Evolutionary conservation across 2,797 vertebrate species (phyloP), one percentile per base, ranked within the genome.

Genomic region (Anabacerthia variegaticeps): DNA sequence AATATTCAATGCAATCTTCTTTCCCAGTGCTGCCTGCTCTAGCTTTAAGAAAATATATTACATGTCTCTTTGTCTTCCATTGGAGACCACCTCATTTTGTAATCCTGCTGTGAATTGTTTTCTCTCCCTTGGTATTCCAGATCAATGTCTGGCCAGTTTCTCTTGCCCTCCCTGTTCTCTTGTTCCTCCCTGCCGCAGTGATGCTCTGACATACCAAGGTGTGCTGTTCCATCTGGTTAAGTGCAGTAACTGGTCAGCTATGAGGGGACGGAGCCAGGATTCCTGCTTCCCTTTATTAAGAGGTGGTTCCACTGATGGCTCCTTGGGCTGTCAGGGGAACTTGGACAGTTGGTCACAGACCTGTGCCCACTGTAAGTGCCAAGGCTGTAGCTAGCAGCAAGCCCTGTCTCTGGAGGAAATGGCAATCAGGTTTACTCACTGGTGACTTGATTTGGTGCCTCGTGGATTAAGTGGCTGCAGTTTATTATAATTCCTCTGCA

Each of bases 171-270:
- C 4, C 4, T 24, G 46, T 65, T 72, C 21, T 79, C 9, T 79
- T 7, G 1, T 43, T 17, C 20, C 30, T 37, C 3, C 12, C 6
- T 17, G 9, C 1, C 0, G 1, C 17, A 41, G 62, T 15, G 48
- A 43, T n/a, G 30, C 32, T 66, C 56, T 41, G 14, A 7, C 32
- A 11, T 24, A 15, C 54, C 17, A 11, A 39, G 17, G 39, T 49
- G 15, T 14, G 36, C 67, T 14, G 9, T 46, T 83, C 7, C 9
- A 17, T 19, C 48, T 22, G 16, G 9, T 48, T n/a, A 36, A 71
- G 10, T 9, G 4, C 9, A 66, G 49, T 46, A 44, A 26, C 39
- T 20, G 19, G 4, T 58, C 43, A 68, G 30, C 51, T 15, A 19
- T 4, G 7, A 30, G 75, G 26, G 24, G 11, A 43, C 41, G 41